Conservation (phyloP, 2,797 vertebrate species). For the Eremophila alpestris region DNA sequence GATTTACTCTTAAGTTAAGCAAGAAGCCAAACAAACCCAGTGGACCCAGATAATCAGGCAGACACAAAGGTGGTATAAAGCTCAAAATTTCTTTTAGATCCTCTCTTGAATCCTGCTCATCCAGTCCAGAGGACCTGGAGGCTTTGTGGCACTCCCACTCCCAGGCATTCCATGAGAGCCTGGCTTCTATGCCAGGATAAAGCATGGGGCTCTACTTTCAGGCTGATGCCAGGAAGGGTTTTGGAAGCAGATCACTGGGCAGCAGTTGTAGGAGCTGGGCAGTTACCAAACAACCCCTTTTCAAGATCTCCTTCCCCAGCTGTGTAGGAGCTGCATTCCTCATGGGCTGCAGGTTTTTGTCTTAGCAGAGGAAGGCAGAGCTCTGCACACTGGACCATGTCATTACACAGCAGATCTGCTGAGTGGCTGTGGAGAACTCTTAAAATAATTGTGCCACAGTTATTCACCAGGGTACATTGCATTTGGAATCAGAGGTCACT, state of each 20-base stretch:
- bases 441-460: not conserved
- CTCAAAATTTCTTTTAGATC: not conserved
- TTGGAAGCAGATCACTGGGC: not conserved
- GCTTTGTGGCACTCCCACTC: not conserved
- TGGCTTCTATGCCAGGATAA: not conserved
- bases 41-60: not conserved
- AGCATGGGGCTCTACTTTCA: not conserved
- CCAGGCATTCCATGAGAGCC: fast-evolving
- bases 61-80: not conserved
- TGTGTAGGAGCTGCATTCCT: not conserved
- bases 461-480: not conserved
- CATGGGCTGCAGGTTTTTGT: not conserved
- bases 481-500: not conserved
- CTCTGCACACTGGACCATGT: fast-evolving
- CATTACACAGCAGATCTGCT: not conserved
- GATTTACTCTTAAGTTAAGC: not conserved
- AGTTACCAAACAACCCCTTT: not conserved
- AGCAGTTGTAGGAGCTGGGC: not conserved
- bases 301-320: not conserved
- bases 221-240: not conserved
- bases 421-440: not conserved
- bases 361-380: not conserved
- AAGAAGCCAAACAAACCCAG: not conserved
- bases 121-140: not conserved
- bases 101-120: not conserved